Conservation (phyloP, 2,888 invertebrate genomes). For the Synanthedon tipuliformis region DNA sequence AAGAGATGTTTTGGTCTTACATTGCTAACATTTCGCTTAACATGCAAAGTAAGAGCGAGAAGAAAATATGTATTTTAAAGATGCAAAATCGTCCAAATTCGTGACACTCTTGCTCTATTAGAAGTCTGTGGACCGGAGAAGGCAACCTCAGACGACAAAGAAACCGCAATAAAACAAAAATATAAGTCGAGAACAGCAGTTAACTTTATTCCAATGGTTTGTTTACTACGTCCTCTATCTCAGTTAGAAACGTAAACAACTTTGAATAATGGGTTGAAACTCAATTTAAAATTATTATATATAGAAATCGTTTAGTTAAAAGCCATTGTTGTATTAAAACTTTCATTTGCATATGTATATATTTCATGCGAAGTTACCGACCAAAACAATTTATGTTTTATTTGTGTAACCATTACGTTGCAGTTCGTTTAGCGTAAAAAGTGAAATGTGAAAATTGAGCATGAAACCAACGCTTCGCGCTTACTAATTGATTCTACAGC, state of each 20-base stretch:
- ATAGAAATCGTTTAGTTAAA: no score
- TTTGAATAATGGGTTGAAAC: not conserved
- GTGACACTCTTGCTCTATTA: no score
- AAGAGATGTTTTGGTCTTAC: no score
- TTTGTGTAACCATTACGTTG: slow-evolving; percentile 39
- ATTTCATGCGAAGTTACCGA: slow-evolving; percentile 19
- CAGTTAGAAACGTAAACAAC: not conserved
- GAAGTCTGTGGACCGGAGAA: not conserved
- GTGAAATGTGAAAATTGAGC: slow-evolving; percentile 19
- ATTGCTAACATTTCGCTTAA: no score
- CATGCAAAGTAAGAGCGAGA: no score
- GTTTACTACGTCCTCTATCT: slow-evolving; percentile 1
- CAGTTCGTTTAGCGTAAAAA: slow-evolving; percentile 46
- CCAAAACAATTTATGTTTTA: slow-evolving; percentile 30
- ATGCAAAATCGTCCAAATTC: no score
- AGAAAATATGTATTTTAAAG: no score
- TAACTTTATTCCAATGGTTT: slow-evolving; percentile 3
- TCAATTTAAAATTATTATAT: no score
- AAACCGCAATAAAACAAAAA: not conserved
- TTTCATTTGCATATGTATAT: slow-evolving; percentile 7
- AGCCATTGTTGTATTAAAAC: not conserved
- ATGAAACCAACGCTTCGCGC: slow-evolving; percentile 13
- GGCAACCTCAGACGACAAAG: not conserved
- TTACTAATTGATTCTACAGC: not conserved
- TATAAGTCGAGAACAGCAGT: not conserved